Base-by-base conservation (phyloP, 2,888 invertebrate species). In the Fabriciana adippe region DNA sequence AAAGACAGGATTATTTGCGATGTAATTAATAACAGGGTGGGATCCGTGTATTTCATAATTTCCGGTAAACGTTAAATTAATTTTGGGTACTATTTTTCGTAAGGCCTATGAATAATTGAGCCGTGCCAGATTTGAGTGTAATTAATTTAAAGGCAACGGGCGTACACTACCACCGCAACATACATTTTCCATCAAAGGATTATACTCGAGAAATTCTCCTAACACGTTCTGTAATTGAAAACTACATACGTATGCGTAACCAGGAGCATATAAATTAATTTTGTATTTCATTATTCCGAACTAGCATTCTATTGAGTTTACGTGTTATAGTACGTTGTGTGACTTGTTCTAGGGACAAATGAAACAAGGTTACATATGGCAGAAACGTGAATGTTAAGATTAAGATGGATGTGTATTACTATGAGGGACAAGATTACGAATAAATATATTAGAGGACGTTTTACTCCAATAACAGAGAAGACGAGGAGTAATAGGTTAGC, bases 131-230 rank as follows among this genome's bases (percentile, higher is more conserved):
- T 84, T 85, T 82, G 80, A 81, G 78, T 78, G 76, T 82, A 86
- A 87, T 86, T 86, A 87, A 86, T 86, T 83, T 86, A 82, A 81
- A 76, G 81, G 80, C 77, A 82, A 81, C 80, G 79, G 78, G 74
- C 76, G 78, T 73, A 77, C 77, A 76, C 77, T 73, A 77, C 77
- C 74, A 75, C 86, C 87, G 70, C 85, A 85, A 87, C 87, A 87
- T 81, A 86, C 85, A 87, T 85, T 86, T 84, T 82, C 87, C 87
- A 87, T 89, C 87, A 87, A 84, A 87, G 83, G 84, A 79, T 82
- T 83, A 65, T 57, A 79, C 76, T 74, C 76, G 62, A 69, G 68
- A 66, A 55, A 66, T 61, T 65, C 67, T 60, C 51, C 48, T 62
- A 65, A 67, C 70, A 65, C 64, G 64, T 8, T 67, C 62, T 65